Percentiles rank a stretch among this genome's conserved stretches.
phyloP scores from a whole-genome alignment of 2,797 vertebrate genomes.

The Morelia viridis region DNA sequence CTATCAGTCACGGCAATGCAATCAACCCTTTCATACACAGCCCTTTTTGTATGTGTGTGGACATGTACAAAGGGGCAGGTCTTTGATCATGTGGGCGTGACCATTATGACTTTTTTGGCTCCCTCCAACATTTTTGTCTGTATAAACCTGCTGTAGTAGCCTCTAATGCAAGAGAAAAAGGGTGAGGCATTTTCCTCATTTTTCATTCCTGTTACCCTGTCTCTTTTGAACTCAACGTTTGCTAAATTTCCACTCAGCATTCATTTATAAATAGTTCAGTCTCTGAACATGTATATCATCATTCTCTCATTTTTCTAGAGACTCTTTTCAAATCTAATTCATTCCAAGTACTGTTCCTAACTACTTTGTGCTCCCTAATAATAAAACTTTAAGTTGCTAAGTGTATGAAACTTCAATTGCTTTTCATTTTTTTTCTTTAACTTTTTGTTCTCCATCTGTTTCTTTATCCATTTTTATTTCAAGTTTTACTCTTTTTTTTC shows the following conservation, averaged over 20 bases:
- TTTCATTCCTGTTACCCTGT: not conserved
- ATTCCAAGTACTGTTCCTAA: not conserved
- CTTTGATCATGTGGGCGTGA: not conserved
- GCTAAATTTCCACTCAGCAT: not conserved
- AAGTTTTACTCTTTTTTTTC: not conserved
- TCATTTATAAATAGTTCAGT: not conserved
- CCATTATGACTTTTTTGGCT: not conserved
- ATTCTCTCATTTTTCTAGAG: not conserved
- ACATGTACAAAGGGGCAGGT: not conserved
- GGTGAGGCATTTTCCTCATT: not conserved
- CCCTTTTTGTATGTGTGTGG: not conserved
- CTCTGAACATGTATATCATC: not conserved
- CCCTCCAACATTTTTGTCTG: not conserved
- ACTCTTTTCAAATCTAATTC: not conserved
- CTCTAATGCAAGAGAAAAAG: not conserved
- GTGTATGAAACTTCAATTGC: not conserved
- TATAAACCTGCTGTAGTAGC: not conserved
- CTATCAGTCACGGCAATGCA: not conserved
- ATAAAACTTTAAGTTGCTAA: not conserved
- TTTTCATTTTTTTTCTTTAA: not conserved
- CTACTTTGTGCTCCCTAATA: not conserved
- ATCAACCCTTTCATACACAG: not conserved
- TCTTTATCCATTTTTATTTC: not conserved
- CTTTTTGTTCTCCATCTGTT: not conserved
- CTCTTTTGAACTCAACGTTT: not conserved